These are phyloP conservation scores for Aplysina aerophoba DNA, from an alignment of 37 sponge, comb jelly and placozoan species.

Conservation along the genomic window DNA sequence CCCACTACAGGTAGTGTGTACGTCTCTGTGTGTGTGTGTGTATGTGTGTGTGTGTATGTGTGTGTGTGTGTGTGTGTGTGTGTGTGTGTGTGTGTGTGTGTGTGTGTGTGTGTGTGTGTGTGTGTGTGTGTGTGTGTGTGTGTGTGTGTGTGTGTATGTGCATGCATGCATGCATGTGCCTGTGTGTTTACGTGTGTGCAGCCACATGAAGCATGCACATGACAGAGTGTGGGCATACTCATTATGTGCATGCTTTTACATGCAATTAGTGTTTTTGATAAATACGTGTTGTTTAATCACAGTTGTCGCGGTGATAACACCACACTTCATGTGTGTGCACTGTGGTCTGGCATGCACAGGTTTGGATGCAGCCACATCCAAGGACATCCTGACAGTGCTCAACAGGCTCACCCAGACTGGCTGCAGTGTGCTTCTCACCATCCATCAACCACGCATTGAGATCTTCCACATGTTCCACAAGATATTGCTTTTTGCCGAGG, in stretches of 20 bases:
- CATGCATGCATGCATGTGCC: background rate
- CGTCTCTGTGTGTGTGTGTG: background rate
- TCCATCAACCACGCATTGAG: conserved; percentile 92
- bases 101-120: background rate
- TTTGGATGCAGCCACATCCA: conserved; percentile 32
- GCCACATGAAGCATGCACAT: no score
- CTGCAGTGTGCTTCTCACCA: conserved; percentile 84
- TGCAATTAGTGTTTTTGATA: background rate
- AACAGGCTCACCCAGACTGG: conserved; percentile 69
- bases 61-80: conserved; percentile 27
- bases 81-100: conserved; percentile 16
- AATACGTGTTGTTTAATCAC: background rate
- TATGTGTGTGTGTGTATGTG: conserved; percentile 23
- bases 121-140: background rate
- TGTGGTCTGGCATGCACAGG: no score
- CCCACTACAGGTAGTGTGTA: conserved; percentile 76
- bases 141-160: background rate
- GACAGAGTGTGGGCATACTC: no score
- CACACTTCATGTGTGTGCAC: no score
- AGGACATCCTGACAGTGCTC: conserved; percentile 69
- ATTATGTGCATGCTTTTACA: no score
- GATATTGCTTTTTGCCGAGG: conserved; percentile 81
- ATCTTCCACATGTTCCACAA: conserved; percentile 95
- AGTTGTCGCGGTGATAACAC: no score
- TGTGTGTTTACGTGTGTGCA: no score